These are phyloP conservation scores for Leptinotarsa undecemlineata DNA, from an alignment of 1,140 invertebrate species.

Conservation along the genomic window DNA sequence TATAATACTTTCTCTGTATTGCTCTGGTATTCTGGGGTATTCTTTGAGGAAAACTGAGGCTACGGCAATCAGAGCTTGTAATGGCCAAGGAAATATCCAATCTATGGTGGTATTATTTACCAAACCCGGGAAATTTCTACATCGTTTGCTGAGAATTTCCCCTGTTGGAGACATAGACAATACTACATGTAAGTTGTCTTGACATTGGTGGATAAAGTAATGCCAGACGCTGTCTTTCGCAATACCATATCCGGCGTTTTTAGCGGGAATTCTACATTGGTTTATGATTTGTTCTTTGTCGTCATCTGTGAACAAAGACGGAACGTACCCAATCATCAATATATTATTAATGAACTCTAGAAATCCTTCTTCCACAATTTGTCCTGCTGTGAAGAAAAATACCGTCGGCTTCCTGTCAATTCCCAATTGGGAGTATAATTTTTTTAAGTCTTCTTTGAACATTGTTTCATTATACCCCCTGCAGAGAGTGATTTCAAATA, in stretches of 20 bases:
- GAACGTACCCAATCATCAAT: constrained; percentile 79
- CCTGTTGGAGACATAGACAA: constrained; percentile 87
- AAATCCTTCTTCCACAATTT: constrained; percentile 80
- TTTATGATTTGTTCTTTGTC: constrained; percentile 81
- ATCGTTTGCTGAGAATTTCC: constrained; percentile 76
- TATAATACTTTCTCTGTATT: constrained; percentile 66
- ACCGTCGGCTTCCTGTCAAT: constrained; percentile 77
- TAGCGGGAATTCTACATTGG: constrained; percentile 67
- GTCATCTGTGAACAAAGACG: constrained; percentile 81
- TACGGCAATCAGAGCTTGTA: constrained; percentile 83
- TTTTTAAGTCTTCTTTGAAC: constrained; percentile 86
- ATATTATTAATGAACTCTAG: constrained; percentile 90
- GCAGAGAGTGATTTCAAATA: constrained; percentile 82
- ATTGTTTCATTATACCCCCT: constrained; percentile 79
- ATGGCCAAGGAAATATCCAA: constrained; percentile 92
- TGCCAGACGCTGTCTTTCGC: constrained; percentile 80
- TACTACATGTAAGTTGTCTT: constrained; percentile 85
- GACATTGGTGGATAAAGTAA: constrained; percentile 78
- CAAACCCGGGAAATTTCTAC: constrained; percentile 89
- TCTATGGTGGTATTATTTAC: constrained; percentile 92
- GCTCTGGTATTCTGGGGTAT: constrained; percentile 52
- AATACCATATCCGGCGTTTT: constrained; percentile 68
- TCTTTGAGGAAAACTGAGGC: constrained; percentile 77
- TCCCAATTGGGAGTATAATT: constrained; percentile 74
- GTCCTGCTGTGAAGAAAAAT: constrained; percentile 82